A percentile compares a stretch with the other conserved stretches of the same genome.
These are phyloP conservation scores for Menura novaehollandiae DNA, from an alignment of 2,113 vertebrate species.

Conservation along the genomic window DNA sequence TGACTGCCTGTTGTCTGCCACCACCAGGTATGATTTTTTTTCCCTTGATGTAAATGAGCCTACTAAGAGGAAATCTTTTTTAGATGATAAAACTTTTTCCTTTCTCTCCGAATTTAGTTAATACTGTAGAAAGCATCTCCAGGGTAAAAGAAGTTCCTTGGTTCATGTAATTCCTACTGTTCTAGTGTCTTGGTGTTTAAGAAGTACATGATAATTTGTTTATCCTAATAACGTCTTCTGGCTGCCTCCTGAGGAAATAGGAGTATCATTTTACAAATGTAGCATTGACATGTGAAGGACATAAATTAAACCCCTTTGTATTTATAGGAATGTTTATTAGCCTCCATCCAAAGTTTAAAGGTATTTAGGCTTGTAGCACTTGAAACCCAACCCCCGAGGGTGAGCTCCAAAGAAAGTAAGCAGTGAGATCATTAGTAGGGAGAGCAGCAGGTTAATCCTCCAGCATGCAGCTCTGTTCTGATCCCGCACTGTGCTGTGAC, in stretches of 20 bases:
- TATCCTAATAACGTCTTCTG: not conserved
- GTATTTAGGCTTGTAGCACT: not conserved
- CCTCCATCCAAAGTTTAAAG: not conserved
- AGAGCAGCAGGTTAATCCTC: not conserved
- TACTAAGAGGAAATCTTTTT: not conserved
- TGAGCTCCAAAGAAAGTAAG: not conserved
- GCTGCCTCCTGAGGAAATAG: not conserved
- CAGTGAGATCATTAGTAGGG: not conserved
- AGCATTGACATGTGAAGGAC: not conserved
- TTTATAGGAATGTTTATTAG: not conserved
- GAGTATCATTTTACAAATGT: not conserved
- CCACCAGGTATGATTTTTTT: not conserved
- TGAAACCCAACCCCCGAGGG: not conserved
- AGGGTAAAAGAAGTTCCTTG: not conserved
- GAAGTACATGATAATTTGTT: not conserved
- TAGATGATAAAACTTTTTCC: not conserved
- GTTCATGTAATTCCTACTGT: not conserved
- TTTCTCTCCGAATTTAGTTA: not conserved
- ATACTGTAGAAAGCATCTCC: not conserved
- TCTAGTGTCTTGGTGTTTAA: not conserved
- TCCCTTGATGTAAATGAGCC: not conserved
- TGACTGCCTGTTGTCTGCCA: not conserved
- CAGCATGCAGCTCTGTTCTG: not conserved
- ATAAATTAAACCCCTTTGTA: not conserved
- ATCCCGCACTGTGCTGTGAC: not conserved